Conservation (phyloP, 2,113 vertebrate genomes). For the Trichechus manatus region DNA sequence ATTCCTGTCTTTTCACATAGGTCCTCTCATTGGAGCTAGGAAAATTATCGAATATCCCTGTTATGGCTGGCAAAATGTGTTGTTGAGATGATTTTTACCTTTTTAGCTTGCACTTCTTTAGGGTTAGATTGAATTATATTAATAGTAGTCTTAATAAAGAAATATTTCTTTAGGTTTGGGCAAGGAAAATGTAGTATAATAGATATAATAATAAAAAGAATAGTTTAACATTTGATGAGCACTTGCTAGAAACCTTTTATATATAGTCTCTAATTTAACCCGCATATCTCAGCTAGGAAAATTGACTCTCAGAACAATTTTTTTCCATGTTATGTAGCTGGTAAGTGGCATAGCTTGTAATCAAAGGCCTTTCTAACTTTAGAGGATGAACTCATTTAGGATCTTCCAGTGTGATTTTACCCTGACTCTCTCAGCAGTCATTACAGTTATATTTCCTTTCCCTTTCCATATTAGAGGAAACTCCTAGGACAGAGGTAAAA, state of each 20-base stretch:
- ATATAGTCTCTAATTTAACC: background rate
- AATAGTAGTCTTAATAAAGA: background rate
- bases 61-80: background rate
- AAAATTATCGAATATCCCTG: background rate
- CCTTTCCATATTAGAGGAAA: background rate
- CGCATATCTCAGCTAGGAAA: background rate
- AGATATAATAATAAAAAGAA: background rate
- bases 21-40: background rate
- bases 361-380: background rate
- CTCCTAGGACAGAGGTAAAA: background rate
- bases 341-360: background rate
- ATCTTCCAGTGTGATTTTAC: background rate
- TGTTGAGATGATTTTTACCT: background rate
- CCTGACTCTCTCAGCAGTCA: background rate
- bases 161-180: background rate
- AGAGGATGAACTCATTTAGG: background rate
- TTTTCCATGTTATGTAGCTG: background rate
- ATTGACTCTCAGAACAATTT: background rate
- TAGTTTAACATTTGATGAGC: background rate
- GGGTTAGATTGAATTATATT: background rate
- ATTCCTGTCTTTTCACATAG: background rate
- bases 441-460: background rate
- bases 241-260: background rate
- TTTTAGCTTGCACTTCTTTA: background rate
- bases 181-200: background rate